These are phyloP conservation scores for Hypotaenidia okinawae DNA, from an alignment of 2,797 vertebrate genomes.

Conservation along the genomic window DNA sequence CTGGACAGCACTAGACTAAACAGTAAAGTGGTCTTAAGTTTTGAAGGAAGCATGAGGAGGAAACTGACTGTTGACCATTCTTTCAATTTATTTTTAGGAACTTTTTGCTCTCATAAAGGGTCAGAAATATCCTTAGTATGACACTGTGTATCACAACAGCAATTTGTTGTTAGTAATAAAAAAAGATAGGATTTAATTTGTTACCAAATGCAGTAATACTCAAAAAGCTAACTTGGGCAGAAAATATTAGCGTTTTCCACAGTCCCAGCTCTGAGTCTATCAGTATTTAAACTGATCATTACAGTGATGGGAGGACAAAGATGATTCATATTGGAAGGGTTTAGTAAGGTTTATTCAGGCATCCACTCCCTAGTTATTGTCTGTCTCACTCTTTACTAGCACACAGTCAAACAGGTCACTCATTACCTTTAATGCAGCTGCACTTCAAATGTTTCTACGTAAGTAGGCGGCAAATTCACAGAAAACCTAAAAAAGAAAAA, in stretches of 20 bases:
- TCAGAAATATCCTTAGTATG: neutral
- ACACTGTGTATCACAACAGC: neutral
- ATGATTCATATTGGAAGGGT: neutral
- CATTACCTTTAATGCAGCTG: neutral
- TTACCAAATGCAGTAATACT: neutral
- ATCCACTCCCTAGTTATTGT: neutral
- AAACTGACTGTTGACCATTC: neutral
- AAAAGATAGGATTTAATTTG: neutral
- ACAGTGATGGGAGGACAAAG: neutral
- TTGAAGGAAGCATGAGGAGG: slow-evolving; percentile 16
- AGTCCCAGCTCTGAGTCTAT: neutral
- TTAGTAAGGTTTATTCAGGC: neutral
- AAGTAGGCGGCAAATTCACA: neutral
- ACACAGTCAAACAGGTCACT: neutral
- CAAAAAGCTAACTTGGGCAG: neutral
- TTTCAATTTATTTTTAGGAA: slow-evolving; percentile 41
- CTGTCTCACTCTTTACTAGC: neutral
- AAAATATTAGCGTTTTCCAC: neutral
- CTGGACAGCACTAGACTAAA: neutral
- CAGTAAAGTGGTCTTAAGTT: neutral
- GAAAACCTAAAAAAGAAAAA: neutral
- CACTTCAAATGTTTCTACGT: neutral
- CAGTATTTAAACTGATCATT: neutral
- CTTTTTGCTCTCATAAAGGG: neutral
- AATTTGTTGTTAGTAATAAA: neutral